Evolutionary conservation across 2,888 invertebrate genomes (phyloP).

Genomic region (Panorpa germanica): DNA sequence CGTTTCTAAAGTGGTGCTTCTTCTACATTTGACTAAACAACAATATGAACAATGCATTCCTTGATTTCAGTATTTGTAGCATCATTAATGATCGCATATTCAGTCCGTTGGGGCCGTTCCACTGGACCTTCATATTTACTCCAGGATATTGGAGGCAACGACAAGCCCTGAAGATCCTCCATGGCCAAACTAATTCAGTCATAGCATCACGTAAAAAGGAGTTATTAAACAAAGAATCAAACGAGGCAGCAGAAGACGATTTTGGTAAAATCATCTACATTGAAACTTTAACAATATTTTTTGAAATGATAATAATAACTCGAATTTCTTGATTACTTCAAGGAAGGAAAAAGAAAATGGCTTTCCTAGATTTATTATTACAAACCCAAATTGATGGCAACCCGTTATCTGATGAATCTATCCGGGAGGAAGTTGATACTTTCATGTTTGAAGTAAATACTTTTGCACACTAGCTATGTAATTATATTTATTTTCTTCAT

Average conservation of each 20-base stretch:
- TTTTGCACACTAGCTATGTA: not conserved
- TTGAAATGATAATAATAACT: too few relatives aligned
- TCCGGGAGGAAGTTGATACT: slow-evolving; percentile 52
- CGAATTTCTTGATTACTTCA: too few relatives aligned
- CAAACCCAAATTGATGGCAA: slow-evolving; percentile 36
- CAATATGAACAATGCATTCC: too few relatives aligned
- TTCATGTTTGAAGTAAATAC: slow-evolving; percentile 47
- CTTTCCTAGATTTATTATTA: slow-evolving; percentile 48
- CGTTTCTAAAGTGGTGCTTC: too few relatives aligned
- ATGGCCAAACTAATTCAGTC: slow-evolving; percentile 32
- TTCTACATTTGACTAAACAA: too few relatives aligned
- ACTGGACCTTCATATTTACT: slow-evolving; percentile 31
- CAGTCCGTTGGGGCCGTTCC: too few relatives aligned
- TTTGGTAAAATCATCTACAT: slow-evolving; percentile 9
- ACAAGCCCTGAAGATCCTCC: slow-evolving; percentile 26
- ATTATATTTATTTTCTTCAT: slow-evolving; percentile 2
- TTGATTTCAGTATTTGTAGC: too few relatives aligned
- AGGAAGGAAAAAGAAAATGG: slow-evolving; percentile 39
- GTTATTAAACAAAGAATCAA: slow-evolving; percentile 16
- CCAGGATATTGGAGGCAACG: slow-evolving; percentile 34
- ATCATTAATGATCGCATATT: too few relatives aligned
- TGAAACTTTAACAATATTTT: slow-evolving; percentile 16
- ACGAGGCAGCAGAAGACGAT: slow-evolving; percentile 10
- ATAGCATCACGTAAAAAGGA: slow-evolving; percentile 27
- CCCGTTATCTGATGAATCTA: slow-evolving; percentile 33